Conservation (phyloP, 2,113 vertebrate genomes). For the Pachypanchax playfairii region DNA sequence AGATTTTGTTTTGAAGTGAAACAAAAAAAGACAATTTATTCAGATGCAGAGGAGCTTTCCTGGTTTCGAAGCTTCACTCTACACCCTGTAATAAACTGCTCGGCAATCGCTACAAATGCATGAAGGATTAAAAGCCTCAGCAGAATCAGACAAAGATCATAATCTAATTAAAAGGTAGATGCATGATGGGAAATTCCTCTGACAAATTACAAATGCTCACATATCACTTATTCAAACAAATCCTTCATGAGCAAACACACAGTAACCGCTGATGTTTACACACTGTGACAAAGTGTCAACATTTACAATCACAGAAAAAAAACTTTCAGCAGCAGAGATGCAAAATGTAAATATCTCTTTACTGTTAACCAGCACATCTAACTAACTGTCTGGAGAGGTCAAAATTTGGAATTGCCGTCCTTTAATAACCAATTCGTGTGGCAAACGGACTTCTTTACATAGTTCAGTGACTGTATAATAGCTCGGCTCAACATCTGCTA, state of each 20-base stretch:
- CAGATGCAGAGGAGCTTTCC: neutral
- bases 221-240: conserved; percentile 43
- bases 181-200: neutral
- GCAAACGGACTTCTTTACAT: conserved; percentile 46
- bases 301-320: conserved; percentile 5
- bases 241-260: conserved; percentile 45
- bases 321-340: neutral
- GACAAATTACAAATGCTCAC: conserved; percentile 32
- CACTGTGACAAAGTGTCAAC: conserved; percentile 16
- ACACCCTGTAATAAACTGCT: too few species aligned
- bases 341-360: neutral
- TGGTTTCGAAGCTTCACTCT: too few species aligned
- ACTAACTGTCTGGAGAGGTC: conserved; percentile 1
- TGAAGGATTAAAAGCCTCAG: too few species aligned
- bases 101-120: too few species aligned
- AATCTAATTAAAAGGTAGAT: neutral
- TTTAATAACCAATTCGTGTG: conserved; percentile 38
- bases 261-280: conserved; percentile 34
- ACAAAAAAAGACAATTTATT: conserved; percentile 5
- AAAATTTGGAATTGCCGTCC: neutral
- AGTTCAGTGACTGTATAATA: conserved; percentile 53
- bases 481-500: conserved; percentile 63
- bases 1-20: neutral
- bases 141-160: neutral
- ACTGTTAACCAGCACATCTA: neutral